Conservation (phyloP, 2,888 invertebrate genomes). For the Lepidocyrtinus sp. region DNA sequence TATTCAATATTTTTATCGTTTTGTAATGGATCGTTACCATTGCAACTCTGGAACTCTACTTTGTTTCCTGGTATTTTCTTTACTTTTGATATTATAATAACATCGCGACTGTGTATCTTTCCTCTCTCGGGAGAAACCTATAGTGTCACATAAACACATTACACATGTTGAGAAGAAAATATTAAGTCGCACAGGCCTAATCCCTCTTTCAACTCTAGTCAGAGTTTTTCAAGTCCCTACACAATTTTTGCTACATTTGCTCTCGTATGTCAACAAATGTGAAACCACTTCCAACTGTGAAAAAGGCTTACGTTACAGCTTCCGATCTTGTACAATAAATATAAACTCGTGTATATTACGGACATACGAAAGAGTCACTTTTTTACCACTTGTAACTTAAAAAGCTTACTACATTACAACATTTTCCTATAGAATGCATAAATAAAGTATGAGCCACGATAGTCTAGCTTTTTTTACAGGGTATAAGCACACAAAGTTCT, state of each 20-base stretch:
- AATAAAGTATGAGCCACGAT: no score
- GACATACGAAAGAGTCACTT: no score
- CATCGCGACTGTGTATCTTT: not conserved
- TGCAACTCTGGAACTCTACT: not conserved
- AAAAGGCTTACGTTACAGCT: constrained; percentile 55
- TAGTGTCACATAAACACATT: constrained; percentile 28
- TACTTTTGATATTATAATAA: not conserved
- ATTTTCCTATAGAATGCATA: no score
- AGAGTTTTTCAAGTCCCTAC: not conserved
- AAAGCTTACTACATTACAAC: no score
- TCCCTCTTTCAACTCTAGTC: constrained; percentile 26
- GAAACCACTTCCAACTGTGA: constrained; percentile 59
- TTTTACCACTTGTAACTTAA: no score
- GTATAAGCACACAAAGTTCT: no score
- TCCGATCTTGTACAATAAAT: constrained; percentile 52
- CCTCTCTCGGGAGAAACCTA: not conserved
- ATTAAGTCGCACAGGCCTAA: no score
- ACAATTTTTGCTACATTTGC: constrained; percentile 60
- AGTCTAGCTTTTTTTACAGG: no score
- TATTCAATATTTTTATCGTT: not conserved
- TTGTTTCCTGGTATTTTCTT: not conserved
- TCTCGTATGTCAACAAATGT: constrained; percentile 64
- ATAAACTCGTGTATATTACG: no score
- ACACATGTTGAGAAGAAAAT: constrained; percentile 38
- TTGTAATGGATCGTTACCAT: not conserved